Base-by-base conservation (phyloP, 2,888 invertebrate species). In the Heteromurus nitidus region DNA sequence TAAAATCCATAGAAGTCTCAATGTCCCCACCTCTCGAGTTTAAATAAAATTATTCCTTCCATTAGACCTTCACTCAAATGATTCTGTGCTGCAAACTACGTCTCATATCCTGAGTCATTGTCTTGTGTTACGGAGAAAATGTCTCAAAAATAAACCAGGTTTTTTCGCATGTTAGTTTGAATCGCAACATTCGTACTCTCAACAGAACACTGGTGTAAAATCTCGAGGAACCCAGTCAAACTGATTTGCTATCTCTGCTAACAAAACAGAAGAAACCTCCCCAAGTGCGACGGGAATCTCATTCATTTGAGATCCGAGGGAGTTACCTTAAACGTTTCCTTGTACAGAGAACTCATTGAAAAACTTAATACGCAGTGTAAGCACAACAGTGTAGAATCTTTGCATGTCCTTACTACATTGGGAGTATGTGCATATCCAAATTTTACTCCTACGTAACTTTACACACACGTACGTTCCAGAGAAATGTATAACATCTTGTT, bases 301-400 rank as follows among this genome's bases (percentile, higher is more conserved):
- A 82, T 82, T 79, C 82, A 82, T 82, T 82, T n/a, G n/a, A 11
- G 28, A 60, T 77, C 31, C 55, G 64, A 20, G 13, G 64, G 44
- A 65, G 67, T 73, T 47, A 42, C 28, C 20, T 75, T 72, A 58
- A 58, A 64, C 58, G 65, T 72, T 72, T 72, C 79, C 72, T 44
- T 53, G 42, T 62, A 55, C 65, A 65, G 20, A 47, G 47, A 11
- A n/a, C n/a, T 9, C 16, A 50, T 20, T n/a, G n/a, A 44, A 13
- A 9, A 3, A 50, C 50, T 50, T 9, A 20, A 50, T 50, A 50
- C 16, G 20, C 9, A 20, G 18, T 20, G 20, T 20, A 16, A n/a
- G 9, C 16, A 3, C 18, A n/a, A 18, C 3, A 18, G 9, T 3
- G 16, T 3, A n/a, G 20, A 9, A 20, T 50, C 20, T 20, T 50